A percentile compares a stretch with the other conserved stretches of the same genome.
Evolutionary conservation across 2,113 vertebrate species (phyloP).

Genomic region (Herpetotheres cachinnans): DNA sequence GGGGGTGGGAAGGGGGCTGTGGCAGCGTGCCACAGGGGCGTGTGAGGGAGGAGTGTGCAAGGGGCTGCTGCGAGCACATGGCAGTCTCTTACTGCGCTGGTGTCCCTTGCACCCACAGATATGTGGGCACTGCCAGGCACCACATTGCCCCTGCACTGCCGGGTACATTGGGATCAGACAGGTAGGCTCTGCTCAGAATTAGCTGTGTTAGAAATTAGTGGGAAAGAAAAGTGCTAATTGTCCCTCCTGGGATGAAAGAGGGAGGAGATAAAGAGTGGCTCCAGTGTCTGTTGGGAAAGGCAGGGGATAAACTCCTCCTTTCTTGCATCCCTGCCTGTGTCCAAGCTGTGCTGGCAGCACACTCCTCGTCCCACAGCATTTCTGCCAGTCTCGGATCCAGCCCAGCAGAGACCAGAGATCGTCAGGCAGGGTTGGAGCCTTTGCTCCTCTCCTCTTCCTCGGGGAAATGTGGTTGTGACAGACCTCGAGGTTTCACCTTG

Average conservation of each 20-base stretch:
- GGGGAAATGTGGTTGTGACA: not conserved
- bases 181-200: not conserved
- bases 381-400: not conserved
- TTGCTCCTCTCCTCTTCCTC: not conserved
- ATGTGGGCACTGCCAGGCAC: accelerated
- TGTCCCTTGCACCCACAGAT: not conserved
- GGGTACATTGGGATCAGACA: not conserved
- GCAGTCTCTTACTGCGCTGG: not conserved
- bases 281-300: not conserved
- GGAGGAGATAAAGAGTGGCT: not conserved
- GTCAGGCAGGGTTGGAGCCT: not conserved
- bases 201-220: not conserved
- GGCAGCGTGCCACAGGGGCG: accelerated
- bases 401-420: not conserved
- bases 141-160: accelerated
- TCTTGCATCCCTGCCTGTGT: not conserved
- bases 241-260: not conserved
- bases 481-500: not conserved
- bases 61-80: not conserved
- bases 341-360: accelerated
- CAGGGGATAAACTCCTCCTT: not conserved
- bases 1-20: not conserved
- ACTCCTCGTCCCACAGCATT: not conserved
- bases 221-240: not conserved
- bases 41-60: not conserved